These are phyloP conservation scores for Gorsachius magnificus DNA, from an alignment of 2,797 vertebrate genomes.

Conservation along the genomic window DNA sequence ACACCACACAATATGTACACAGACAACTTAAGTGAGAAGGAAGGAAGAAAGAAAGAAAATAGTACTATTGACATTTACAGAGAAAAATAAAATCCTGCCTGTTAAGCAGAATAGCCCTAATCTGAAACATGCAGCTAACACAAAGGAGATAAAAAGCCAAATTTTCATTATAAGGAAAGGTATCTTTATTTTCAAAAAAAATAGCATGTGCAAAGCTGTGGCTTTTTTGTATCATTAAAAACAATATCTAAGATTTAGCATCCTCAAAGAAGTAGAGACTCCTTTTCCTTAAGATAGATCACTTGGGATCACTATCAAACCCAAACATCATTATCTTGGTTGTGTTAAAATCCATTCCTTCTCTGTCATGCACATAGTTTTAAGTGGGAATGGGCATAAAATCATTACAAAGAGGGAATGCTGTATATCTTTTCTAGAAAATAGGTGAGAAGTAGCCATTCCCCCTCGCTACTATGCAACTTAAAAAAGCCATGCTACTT, in stretches of 20 bases:
- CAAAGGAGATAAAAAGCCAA: neutral
- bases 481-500: neutral
- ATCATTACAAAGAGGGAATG: neutral
- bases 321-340: neutral
- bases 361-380: neutral
- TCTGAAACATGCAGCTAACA: neutral
- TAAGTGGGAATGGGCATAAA: neutral
- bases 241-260: neutral
- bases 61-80: neutral
- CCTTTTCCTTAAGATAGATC: neutral
- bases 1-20: neutral
- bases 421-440: neutral
- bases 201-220: neutral
- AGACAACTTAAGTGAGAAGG: neutral
- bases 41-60: neutral
- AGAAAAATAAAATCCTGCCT: neutral
- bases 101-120: neutral
- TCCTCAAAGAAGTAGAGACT: neutral
- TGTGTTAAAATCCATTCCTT: constrained; percentile 1
- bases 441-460: neutral
- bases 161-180: neutral
- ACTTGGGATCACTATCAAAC: neutral
- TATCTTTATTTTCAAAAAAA: constrained; percentile 31
- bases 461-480: neutral
- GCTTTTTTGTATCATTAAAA: constrained; percentile 12